Percentiles rank a stretch among this genome's conserved stretches.
Evolutionary conservation across 2,888 invertebrate genomes (phyloP).

Genomic region (Dryobotodes eremita): DNA sequence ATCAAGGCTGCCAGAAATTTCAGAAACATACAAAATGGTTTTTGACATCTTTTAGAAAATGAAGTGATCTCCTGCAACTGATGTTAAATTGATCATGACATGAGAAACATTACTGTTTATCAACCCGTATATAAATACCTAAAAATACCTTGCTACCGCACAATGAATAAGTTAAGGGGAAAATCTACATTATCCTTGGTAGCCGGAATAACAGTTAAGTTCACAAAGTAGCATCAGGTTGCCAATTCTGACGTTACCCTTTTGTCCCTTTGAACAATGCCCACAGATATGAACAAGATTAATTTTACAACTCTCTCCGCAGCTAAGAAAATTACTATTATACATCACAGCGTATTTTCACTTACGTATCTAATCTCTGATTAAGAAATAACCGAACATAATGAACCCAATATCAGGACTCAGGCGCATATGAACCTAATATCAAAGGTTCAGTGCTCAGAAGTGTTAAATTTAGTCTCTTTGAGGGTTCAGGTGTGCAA

Average conservation of each 20-base stretch:
- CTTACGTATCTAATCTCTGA: background rate
- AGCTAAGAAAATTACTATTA: background rate
- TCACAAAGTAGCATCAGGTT: too few species aligned
- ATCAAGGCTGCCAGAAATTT: background rate
- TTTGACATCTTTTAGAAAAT: background rate
- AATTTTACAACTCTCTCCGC: too few species aligned
- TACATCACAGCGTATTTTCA: background rate
- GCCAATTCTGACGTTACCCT: background rate
- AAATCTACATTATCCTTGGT: background rate
- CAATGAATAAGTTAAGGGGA: background rate
- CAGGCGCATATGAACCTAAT: slow-evolving; percentile 37
- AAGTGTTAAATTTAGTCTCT: slow-evolving; percentile 54
- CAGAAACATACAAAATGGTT: background rate
- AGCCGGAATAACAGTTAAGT: background rate
- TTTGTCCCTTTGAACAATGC: background rate
- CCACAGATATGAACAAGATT: background rate
- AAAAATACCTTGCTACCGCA: background rate
- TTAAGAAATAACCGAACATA: background rate
- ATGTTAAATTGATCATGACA: background rate
- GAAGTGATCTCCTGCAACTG: background rate
- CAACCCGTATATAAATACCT: too few species aligned
- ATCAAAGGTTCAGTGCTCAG: slow-evolving; percentile 39
- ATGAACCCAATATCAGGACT: slow-evolving; percentile 3
- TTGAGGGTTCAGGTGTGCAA: slow-evolving; percentile 55
- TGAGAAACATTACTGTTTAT: background rate